Conservation (phyloP, 1,140 invertebrate genomes). For the Philaenus spumarius region DNA sequence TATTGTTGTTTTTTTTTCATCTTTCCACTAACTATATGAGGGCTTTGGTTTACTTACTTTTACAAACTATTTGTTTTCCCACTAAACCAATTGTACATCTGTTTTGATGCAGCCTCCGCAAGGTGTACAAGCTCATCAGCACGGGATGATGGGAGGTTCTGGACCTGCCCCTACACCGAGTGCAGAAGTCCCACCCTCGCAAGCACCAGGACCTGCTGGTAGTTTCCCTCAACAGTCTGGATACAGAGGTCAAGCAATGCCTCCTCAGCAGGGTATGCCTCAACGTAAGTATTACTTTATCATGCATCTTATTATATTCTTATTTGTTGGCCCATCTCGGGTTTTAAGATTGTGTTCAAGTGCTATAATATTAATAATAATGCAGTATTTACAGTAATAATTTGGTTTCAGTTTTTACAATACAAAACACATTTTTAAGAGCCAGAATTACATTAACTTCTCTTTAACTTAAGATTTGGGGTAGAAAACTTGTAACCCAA, state of each 20-base stretch:
- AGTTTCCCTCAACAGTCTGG: constrained; percentile 17
- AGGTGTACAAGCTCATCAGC: constrained; percentile 18
- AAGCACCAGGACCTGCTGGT: constrained; percentile 8
- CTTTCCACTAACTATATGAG: not conserved
- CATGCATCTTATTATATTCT: too few species aligned
- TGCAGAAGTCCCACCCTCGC: constrained; percentile 8
- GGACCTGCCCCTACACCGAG: constrained; percentile 7
- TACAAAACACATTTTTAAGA: too few species aligned
- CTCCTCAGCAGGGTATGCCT: constrained; percentile 9
- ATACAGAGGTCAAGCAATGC: constrained; percentile 19
- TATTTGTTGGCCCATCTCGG: too few species aligned
- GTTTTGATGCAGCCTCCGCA: constrained; percentile 20
- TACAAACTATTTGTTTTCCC: not conserved
- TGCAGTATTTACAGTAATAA: too few species aligned
- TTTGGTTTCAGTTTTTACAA: too few species aligned
- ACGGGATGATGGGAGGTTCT: constrained; percentile 17
- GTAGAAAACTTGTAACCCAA: too few species aligned
- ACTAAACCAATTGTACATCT: constrained; percentile 1
- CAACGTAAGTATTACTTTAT: not conserved
- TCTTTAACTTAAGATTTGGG: too few species aligned
- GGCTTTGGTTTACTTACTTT: not conserved
- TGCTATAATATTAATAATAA: too few species aligned
- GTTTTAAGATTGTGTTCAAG: too few species aligned
- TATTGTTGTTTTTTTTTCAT: not conserved
- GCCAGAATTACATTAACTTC: too few species aligned